Conservation (phyloP, 2,113 vertebrate genomes). For the Zapus hudsonius region DNA sequence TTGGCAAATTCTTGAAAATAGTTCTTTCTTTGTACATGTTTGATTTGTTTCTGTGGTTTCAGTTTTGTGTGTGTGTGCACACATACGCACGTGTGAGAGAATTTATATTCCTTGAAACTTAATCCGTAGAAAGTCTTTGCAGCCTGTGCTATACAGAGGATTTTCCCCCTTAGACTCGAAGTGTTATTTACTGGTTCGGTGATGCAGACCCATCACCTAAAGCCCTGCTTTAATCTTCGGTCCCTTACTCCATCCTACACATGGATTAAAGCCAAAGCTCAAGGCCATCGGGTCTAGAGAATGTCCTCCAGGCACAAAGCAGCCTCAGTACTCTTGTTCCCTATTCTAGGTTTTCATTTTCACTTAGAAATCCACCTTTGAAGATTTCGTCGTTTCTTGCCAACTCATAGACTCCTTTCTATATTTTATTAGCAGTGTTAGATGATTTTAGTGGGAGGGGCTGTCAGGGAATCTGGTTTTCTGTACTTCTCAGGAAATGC, state of each 20-base stretch:
- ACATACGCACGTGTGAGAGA: neutral
- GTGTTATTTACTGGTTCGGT: neutral
- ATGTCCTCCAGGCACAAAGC: neutral
- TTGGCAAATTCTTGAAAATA: neutral
- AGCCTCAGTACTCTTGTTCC: neutral
- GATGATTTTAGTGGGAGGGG: neutral
- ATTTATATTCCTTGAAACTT: neutral
- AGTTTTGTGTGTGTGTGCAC: neutral
- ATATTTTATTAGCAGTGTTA: neutral
- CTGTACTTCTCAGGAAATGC: neutral
- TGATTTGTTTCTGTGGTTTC: neutral
- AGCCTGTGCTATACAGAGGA: neutral
- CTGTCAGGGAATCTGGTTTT: neutral
- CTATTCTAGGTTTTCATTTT: neutral
- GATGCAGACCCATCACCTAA: neutral
- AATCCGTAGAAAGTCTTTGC: neutral
- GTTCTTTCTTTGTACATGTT: neutral
- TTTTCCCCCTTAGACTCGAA: neutral
- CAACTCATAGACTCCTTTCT: neutral
- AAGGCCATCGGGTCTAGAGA: neutral
- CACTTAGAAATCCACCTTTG: neutral
- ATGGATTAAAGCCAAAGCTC: neutral
- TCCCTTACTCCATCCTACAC: neutral
- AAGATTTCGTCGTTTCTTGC: conserved; percentile 3
- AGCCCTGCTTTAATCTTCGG: neutral